A percentile compares a stretch with the other conserved stretches of the same genome.
phyloP scores from a whole-genome alignment of 2,113 vertebrate species.

The Cyanoliseus patagonus region DNA sequence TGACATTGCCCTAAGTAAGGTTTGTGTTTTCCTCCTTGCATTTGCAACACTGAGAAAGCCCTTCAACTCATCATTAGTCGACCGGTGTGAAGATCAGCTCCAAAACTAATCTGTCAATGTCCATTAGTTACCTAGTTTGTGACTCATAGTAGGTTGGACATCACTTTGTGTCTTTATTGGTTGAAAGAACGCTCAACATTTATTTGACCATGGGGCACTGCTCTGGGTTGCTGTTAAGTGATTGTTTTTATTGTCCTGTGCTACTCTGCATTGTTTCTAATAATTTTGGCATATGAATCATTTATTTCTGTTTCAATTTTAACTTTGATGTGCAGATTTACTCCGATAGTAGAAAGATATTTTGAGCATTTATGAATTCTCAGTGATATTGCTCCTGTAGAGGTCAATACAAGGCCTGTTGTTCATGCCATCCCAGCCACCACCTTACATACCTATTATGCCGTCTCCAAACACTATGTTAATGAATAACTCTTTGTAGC shows the following conservation, averaged over 20 bases:
- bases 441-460: neutral
- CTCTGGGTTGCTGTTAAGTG: neutral
- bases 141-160: no score
- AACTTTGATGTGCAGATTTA: neutral
- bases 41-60: neutral
- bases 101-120: neutral
- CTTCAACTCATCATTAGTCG: neutral
- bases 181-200: neutral
- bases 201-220: neutral
- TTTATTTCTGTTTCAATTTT: neutral
- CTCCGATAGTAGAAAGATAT: neutral
- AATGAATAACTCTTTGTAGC: neutral
- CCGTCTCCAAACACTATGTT: neutral
- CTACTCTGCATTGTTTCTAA: neutral
- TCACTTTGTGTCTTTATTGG: neutral
- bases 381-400: neutral
- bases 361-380: neutral
- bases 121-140: neutral
- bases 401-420: neutral
- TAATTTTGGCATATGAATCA: neutral
- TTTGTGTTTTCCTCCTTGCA: neutral
- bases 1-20: neutral
- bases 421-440: neutral
- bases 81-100: neutral
- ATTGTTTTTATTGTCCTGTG: neutral